These are phyloP conservation scores for Battus philenor DNA, from an alignment of 1,140 invertebrate genomes.

Conservation along the genomic window DNA sequence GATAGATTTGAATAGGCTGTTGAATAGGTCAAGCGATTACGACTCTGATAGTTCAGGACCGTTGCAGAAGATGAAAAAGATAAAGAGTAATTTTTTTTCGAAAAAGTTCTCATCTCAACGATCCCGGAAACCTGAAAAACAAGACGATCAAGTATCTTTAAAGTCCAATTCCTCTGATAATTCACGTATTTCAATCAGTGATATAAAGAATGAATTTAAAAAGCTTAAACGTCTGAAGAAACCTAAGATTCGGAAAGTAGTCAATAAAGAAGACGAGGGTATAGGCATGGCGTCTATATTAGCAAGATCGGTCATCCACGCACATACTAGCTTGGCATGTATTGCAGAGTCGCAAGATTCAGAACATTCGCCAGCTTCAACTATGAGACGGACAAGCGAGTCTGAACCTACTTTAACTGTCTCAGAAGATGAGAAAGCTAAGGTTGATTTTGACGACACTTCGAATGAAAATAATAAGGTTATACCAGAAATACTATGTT, in stretches of 20 bases:
- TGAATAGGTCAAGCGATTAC: conserved; percentile 43
- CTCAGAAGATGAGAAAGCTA: conserved; percentile 36
- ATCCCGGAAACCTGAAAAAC: conserved; percentile 43
- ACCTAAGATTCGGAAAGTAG: conserved; percentile 73
- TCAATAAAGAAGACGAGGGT: conserved; percentile 76
- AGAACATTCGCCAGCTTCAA: conserved; percentile 60
- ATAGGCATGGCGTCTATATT: conserved; percentile 80
- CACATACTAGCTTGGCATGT: conserved; percentile 78
- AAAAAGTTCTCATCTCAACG: conserved; percentile 38
- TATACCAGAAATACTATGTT: conserved; percentile 54
- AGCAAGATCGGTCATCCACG: conserved; percentile 78
- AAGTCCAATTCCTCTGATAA: conserved; percentile 62
- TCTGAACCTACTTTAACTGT: conserved; percentile 49
- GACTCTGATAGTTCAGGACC: conserved; percentile 48
- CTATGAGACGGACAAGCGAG: conserved; percentile 61
- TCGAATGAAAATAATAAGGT: conserved; percentile 22
- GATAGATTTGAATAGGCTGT: conserved; percentile 49
- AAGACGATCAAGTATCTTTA: conserved; percentile 59
- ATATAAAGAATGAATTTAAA: conserved; percentile 67
- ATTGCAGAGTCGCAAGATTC: conserved; percentile 77
- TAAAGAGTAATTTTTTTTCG: conserved; percentile 52
- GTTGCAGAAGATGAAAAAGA: conserved; percentile 51
- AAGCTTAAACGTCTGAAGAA: conserved; percentile 66
- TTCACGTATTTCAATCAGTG: conserved; percentile 60
- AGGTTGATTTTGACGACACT: conserved; percentile 16